Base-by-base conservation (phyloP, 2,888 invertebrate genomes). In the Harpagoxenus sublaevis region DNA sequence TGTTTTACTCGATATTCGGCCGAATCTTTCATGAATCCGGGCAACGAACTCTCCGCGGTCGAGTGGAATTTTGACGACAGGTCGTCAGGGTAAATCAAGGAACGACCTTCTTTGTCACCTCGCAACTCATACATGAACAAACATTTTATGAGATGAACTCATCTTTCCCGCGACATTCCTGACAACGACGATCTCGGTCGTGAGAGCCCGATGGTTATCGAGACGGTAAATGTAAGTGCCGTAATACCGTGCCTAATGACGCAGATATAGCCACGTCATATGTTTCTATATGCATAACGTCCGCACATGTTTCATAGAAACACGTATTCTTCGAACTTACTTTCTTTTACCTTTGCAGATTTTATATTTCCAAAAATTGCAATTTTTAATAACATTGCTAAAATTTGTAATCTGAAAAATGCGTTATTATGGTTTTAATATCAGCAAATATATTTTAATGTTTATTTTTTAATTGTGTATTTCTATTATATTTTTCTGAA, bases 21-120 rank as follows among this genome's bases (percentile, higher is more conserved):
- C 53, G 45, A 55, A 28, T 42, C 39, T 55, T 18, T 53, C 10
- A 48, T 51, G 39, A 77, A 65, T 1, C 39, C 55, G 84, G 88
- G 82, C 87, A 90, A 91, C 82, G 91, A 91, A 87, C 89, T 71
- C 74, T 18, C 23, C 18, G n/a, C 35, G 28, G 51, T 35, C 31
- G 3, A n/a, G 68, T 82, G 60, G 73, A 28, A 79, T 87, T 73
- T 77, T 60, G 87, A 86, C 85, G 84, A 84, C 84, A 71, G 65
- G 71, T 23, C 70, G 48, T 66, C 68, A 65, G 62, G 63, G 85
- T 91, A 89, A 90, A 90, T 91, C 91, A 90, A 90, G 89, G 83
- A 91, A 92, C 90, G 93, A 89, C 92, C 92, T 92, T 92, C 90
- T 89, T 86, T 84, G 88, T 85, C 87, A 81, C 83, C 79, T 84